These are phyloP conservation scores for Sciaenops ocellatus DNA, from an alignment of 2,797 vertebrate species.

Conservation along the genomic window DNA sequence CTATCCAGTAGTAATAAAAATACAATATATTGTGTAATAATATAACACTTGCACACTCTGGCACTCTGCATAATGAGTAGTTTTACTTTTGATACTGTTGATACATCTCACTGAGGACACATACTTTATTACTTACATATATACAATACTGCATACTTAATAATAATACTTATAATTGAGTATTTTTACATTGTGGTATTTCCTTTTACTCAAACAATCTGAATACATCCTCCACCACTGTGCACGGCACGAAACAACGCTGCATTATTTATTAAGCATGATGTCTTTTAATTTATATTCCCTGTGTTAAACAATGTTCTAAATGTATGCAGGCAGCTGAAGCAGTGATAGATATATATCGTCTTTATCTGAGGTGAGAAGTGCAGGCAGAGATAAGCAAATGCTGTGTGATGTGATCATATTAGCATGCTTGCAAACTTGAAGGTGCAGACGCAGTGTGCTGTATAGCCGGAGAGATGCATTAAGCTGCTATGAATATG, in stretches of 20 bases:
- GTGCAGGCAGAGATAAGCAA: slow-evolving; percentile 43
- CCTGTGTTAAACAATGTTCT: slow-evolving; percentile 7
- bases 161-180: too few relatives aligned
- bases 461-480: slow-evolving; percentile 30
- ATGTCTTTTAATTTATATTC: not conserved
- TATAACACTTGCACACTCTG: not conserved
- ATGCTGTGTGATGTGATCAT: slow-evolving; percentile 43
- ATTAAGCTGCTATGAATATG: slow-evolving; percentile 45
- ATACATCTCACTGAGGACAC: not conserved
- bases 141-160: too few relatives aligned
- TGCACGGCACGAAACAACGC: slow-evolving; percentile 9
- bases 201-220: not conserved
- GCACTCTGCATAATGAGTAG: not conserved
- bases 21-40: not conserved
- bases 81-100: not conserved
- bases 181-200: not conserved
- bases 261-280: slow-evolving; percentile 35
- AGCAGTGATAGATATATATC: slow-evolving; percentile 18
- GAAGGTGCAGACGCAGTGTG: slow-evolving; percentile 20
- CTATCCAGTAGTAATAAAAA: not conserved
- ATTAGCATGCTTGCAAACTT: slow-evolving; percentile 44
- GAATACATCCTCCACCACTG: not conserved
- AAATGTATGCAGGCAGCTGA: slow-evolving; percentile 3
- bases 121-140: too few relatives aligned
- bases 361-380: slow-evolving; percentile 38